Percentiles rank a stretch among this genome's conserved stretches.
These are phyloP conservation scores for Aphaenogaster ashmeadi DNA, from an alignment of 1,140 invertebrate species.

Conservation along the genomic window DNA sequence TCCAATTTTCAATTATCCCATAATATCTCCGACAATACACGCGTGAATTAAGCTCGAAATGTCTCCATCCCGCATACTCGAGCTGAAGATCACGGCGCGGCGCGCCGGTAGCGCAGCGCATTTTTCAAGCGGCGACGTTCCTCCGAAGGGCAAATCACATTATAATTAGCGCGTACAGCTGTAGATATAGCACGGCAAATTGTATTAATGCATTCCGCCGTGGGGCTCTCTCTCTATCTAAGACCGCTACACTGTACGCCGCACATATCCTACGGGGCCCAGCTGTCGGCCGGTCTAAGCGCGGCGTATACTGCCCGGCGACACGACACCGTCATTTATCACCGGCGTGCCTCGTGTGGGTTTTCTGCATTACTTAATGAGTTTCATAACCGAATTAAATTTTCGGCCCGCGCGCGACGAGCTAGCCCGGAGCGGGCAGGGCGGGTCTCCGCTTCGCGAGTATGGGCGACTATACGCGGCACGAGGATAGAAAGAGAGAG, in stretches of 20 bases:
- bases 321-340: slow-evolving; percentile 84
- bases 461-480: not conserved
- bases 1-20: not conserved
- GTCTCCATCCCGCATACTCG: slow-evolving; percentile 32
- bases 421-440: slow-evolving; percentile 44
- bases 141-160: slow-evolving; percentile 75
- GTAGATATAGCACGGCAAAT: slow-evolving; percentile 76
- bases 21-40: not conserved
- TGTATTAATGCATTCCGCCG: slow-evolving; percentile 83
- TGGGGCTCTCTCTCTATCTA: slow-evolving; percentile 70
- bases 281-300: slow-evolving; percentile 80
- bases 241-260: slow-evolving; percentile 52
- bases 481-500: not conserved
- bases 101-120: slow-evolving; percentile 30
- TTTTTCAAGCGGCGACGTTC: slow-evolving; percentile 51
- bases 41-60: slow-evolving; percentile 17
- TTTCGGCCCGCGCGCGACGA: slow-evolving; percentile 71
- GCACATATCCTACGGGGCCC: slow-evolving; percentile 75
- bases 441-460: slow-evolving; percentile 28
- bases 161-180: slow-evolving; percentile 76
- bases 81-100: not conserved
- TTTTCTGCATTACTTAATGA: slow-evolving; percentile 84
- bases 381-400: slow-evolving; percentile 84
- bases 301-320: slow-evolving; percentile 78
- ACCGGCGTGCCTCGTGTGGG: slow-evolving; percentile 77